Percentiles rank a stretch among this genome's conserved stretches.
phyloP scores from a whole-genome alignment of 2,797 vertebrate species.

The Oophaga sylvatica region DNA sequence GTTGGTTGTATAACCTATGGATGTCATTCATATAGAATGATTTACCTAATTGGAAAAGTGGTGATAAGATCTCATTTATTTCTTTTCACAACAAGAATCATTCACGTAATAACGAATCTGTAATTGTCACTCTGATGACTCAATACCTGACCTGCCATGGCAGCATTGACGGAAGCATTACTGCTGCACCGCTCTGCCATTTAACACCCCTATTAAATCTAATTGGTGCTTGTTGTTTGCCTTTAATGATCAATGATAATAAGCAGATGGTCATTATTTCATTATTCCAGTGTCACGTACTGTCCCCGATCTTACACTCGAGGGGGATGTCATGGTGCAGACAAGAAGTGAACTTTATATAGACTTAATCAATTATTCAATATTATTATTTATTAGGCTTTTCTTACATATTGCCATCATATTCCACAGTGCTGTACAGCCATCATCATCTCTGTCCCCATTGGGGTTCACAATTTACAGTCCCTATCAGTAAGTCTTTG shows the following conservation, averaged over 20 bases:
- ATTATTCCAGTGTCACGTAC: constrained; percentile 30
- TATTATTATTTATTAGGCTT: too few relatives aligned
- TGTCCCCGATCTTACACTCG: neutral
- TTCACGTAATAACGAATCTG: neutral
- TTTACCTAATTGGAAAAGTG: constrained; percentile 14
- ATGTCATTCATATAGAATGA: neutral
- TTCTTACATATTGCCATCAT: too few relatives aligned
- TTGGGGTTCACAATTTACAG: too few relatives aligned
- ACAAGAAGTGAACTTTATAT: neutral
- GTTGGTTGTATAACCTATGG: neutral
- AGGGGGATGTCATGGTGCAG: neutral
- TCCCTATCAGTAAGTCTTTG: too few relatives aligned
- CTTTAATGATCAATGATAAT: constrained; percentile 23
- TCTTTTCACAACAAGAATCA: neutral
- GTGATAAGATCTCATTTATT: neutral
- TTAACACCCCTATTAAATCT: constrained; percentile 50
- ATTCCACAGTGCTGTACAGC: too few relatives aligned
- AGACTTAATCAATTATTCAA: neutral
- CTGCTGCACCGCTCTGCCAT: constrained; percentile 16
- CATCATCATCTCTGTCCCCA: too few relatives aligned
- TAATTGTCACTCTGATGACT: constrained; percentile 21
- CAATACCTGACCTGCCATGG: neutral
- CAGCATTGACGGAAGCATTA: neutral
- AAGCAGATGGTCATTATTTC: constrained; percentile 38
- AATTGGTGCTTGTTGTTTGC: constrained; percentile 35